Percentiles rank a stretch among this genome's conserved stretches.
Conservation (phyloP, 2,797 vertebrate species). For the Tamandua tetradactyla region DNA sequence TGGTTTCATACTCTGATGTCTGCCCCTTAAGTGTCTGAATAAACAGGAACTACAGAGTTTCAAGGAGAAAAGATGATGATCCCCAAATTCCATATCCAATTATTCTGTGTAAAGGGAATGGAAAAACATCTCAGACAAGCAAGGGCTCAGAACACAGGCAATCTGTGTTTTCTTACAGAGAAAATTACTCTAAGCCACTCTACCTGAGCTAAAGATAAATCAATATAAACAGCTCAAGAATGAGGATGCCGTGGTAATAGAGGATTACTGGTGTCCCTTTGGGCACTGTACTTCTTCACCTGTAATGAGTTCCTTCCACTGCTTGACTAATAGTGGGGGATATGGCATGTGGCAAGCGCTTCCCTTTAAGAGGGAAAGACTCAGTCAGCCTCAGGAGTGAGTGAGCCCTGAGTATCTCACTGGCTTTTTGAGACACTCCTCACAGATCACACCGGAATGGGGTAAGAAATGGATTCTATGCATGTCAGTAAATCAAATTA, state of each 20-base stretch:
- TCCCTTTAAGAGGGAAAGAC: constrained; percentile 68
- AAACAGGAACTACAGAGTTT: not conserved
- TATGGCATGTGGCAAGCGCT: constrained; percentile 73
- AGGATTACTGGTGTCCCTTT: constrained; percentile 71
- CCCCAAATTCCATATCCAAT: not conserved
- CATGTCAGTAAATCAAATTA: not conserved
- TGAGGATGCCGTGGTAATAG: constrained; percentile 67
- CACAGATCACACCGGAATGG: not conserved
- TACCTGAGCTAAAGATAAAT: constrained; percentile 77
- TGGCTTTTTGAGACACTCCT: not conserved
- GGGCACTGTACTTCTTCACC: constrained; percentile 68
- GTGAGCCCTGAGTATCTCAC: not conserved
- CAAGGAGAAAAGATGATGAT: not conserved
- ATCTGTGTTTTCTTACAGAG: constrained; percentile 37
- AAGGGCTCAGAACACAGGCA: constrained; percentile 18
- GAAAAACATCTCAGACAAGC: not conserved
- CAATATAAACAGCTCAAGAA: constrained; percentile 75
- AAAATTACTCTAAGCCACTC: constrained; percentile 76
- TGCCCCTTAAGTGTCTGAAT: not conserved
- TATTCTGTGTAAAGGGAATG: not conserved
- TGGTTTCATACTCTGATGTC: not conserved
- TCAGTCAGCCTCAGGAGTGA: constrained; percentile 29
- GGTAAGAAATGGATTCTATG: not conserved
- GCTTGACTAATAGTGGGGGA: constrained; percentile 65
- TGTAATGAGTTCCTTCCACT: constrained; percentile 67